Percentiles rank a stretch among this genome's conserved stretches.
Conservation (phyloP, 1,140 invertebrate species). For the Drosophila hydei region DNA sequence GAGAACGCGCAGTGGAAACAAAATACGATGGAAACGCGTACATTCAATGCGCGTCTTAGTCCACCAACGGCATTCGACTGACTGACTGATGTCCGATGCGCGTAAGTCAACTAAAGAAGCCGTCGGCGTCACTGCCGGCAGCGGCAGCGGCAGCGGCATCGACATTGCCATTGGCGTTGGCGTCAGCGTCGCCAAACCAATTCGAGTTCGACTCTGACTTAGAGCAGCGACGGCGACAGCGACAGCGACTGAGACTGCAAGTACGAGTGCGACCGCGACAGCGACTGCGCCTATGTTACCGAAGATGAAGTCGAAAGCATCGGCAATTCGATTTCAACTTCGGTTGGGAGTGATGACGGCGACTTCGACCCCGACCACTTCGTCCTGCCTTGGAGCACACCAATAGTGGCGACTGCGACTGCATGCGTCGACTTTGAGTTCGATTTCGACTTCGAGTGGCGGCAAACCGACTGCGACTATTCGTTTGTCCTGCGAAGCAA, state of each 20-base stretch:
- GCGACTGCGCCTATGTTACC: constrained; percentile 54
- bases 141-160: neutral
- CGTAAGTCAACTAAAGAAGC: constrained; percentile 38
- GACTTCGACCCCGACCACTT: no score
- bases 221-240: neutral
- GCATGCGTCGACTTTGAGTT: no score
- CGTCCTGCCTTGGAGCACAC: no score
- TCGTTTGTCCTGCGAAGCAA: no score
- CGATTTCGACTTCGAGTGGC: no score
- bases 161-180: neutral
- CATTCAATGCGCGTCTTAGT: constrained; percentile 60
- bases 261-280: neutral
- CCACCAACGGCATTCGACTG: constrained; percentile 76
- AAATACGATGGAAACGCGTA: constrained; percentile 6
- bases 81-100: constrained; percentile 51
- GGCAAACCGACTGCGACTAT: no score
- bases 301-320: neutral
- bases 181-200: neutral
- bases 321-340: neutral
- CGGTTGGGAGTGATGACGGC: neutral
- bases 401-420: no score
- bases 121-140: neutral
- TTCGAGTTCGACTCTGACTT: neutral
- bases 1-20: constrained; percentile 19
- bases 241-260: neutral